Evolutionary conservation across 1,140 invertebrate species (phyloP), one percentile per base, ranked within the genome.

Genomic region (Sycobia sp.): DNA sequence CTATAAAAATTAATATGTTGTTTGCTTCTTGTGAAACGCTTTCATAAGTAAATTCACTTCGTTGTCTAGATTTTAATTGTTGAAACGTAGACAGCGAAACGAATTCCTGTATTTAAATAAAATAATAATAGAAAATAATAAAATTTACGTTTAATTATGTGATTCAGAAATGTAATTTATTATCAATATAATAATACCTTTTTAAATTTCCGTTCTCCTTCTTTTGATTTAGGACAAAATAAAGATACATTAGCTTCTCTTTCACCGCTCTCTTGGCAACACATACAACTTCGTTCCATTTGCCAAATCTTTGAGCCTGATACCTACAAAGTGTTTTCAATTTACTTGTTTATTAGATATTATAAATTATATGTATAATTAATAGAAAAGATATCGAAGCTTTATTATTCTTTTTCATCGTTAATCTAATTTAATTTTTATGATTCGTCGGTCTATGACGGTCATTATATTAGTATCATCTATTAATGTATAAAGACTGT

Each of bases 241-340:
- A 97, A 80, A 2, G 91, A 90, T 8, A 96, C 92, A 34, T 88
- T 89, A 2, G 94, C 94, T 82, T 96, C 94, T 66, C 93, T 84
- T 79, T 96, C 93, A 2, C 94, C 94, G 69, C 92, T 94, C 79
- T 96, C 93, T 79, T 95, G 93, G 79, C 94, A 96, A 75, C 94
- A 96, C 88, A 95, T 95, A 71, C 94, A 95, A 10, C 92, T 95
- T 41, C 94, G 83, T 77, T 96, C 94, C 88, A 94, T 95, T 86
- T 96, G 93, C 94, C 94, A 96, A 74, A 96, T 93, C 84, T 96
- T 96, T 65, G 92, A 95, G 11, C 93, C 93, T n/a, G 93, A 95
- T 7, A 96, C 93, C 93, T 95, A 29, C 10, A 50, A 59, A 46
- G 13, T n/a, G 3, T 39, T 8, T n/a, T 39, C 36, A 39, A 11